Base-by-base conservation (phyloP, 2,888 invertebrate genomes). In the Beris morrisii region DNA sequence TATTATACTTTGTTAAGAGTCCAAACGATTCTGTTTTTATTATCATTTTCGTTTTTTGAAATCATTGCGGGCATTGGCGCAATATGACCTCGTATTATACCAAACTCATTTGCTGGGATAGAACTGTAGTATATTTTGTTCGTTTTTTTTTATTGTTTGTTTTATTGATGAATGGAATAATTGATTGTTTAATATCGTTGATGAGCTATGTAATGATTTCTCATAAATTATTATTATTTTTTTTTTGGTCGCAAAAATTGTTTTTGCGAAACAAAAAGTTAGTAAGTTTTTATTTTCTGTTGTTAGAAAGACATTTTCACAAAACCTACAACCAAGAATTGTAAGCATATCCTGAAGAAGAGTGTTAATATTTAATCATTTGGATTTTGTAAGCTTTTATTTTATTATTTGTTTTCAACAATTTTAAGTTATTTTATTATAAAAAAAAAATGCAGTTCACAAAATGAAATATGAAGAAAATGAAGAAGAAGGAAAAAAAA, bases 21-120 rank as follows among this genome's bases (percentile, higher is more conserved):
- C n/a, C 61, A 61, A 61, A 50, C 43, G 38, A 61, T 38, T 38
- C 22, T 22, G 22, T 22, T 50, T 61, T 61, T 61, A 61, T 61
- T 61, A 52, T 61, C 61, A 61, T 38, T 61, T 32, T 61, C 32
- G 15, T 45, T 31, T 22, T 30, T 28, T 13, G 13, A 12, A 4
- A 58, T 6, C 31, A 56, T 38, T 38, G 13, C 38, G 38, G 38
- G 55, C 55, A 56, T 4, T 5, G 32, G 12, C 38, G 43, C 38
- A 43, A 13, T 6, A 6, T 5, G n/a, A 38, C 38, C 38, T 38
- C 43, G 55, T 56, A 56, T 56, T 38, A 22, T n/a, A 38, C 12
- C 54, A 12, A 54, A 32, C 30, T 32, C 32, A 12, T 54, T 31
- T 54, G 12, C 54, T 54, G 13, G 55, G 55, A 43, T 38, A n/a